Evolutionary conservation across 2,888 invertebrate species (phyloP), one percentile per base, ranked within the genome.

Genomic region (Apamea anceps): DNA sequence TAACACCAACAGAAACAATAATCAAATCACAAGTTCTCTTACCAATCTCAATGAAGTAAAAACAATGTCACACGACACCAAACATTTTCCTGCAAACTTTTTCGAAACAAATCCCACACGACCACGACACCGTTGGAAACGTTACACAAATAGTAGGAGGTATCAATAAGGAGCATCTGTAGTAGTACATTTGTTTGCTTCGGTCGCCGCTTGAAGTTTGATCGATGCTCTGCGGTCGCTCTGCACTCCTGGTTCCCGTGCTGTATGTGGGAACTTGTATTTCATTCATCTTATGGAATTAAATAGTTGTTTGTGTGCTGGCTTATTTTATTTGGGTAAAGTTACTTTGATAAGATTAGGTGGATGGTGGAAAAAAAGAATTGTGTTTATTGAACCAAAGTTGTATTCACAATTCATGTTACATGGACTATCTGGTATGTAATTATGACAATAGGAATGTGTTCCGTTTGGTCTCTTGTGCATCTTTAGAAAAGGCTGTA

Each of bases 151-250:
- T 75, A 81, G 37, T 62, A 45, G 28, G 25, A 62, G 45, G 78
- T 66, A 70, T 78, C 77, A 78, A 45, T 68, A 62, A 48, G 77
- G 32, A 65, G 21, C 54, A 21, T 72, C n/a, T 67, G 85, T 77
- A 32, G 85, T 77, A 32, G 28, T 48, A 63, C 21, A 65, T 28
- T 42, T 71, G 77, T 66, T 68, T 68, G 45, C 60, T 68, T 71
- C 68, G 57, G 77, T 66, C 67, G 68, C 62, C 25, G 54, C 28
- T 62, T 63, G 12, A 32, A 75, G 87, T 87, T 88, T 88, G 87
- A 81, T 88, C 87, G 85, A 88, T 88, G 79, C 66, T 76, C 70
- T 57, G 77, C 75, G 74, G 78, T 73, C 62, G 77, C 76, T 68
- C 37, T 73, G 54, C 25, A 45, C 73, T 67, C 67, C 74, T 77